Base-by-base conservation (phyloP, 2,888 invertebrate genomes). In the Pycnomerus fuliginosus region DNA sequence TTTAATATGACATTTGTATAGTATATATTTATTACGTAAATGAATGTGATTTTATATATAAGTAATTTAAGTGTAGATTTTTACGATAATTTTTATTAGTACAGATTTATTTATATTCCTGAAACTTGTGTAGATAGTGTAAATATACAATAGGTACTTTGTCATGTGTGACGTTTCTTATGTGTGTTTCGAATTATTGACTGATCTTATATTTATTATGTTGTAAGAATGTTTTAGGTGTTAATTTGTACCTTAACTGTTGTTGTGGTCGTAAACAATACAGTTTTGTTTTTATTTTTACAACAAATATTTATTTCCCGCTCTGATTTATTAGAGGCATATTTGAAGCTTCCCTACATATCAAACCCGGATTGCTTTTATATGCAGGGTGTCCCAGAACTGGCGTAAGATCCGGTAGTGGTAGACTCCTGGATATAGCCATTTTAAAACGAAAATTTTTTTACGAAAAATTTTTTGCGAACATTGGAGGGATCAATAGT, bases 1-100 rank as follows among this genome's bases (percentile, higher is more conserved):
- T 82, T 76, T 61, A 79, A 78, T 60, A 56, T 74, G 57, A 73
- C 73, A 38, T 73, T 74, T 55, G 68, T 43, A 43, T 39, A 35
- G 39, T 43, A 38, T 32, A 14, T 20, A 22, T 28, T 27, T 16
- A 33, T 32, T 17, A n/a, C n/a, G n/a, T n/a, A n/a, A n/a, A 28
- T 11, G 8, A 23, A 38, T 48, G 48, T 48, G 44, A 44, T 48
- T 44, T 48, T 37, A 39, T 47, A 41, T 31, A 46, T 36, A 20
- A 10, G 8, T 17, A 5, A 20, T 20, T 7, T 20, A 20, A 20
- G 5, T 20, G 8, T 20, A 20, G 14, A 14, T 16, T 11, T 10
- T 16, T 17, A 33, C n/a, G 17, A 17, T 10, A 17, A 7, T 11
- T 16, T 14, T 11, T 5, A 20, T n/a, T 16, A 5, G 11, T 3